These are phyloP conservation scores for Eupsilia transversa DNA, from an alignment of 2,888 invertebrate species.

Conservation along the genomic window DNA sequence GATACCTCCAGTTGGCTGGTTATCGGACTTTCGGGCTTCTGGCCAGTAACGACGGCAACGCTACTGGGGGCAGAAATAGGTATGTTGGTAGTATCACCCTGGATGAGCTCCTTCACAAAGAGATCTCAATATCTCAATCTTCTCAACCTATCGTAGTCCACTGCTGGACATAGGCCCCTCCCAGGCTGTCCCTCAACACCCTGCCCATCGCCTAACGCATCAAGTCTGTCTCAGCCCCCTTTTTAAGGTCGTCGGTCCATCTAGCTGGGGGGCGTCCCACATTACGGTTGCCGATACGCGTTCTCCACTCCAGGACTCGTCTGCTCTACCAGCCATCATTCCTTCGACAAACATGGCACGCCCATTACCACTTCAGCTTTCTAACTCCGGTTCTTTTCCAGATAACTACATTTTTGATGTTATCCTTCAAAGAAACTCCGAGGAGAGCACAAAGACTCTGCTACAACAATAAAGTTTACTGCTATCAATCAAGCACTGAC, in stretches of 20 bases:
- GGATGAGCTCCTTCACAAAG: not conserved
- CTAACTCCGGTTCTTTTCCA: not conserved
- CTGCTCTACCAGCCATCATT: not conserved
- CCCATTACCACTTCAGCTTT: not conserved
- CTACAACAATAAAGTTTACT: not conserved
- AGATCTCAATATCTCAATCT: not conserved
- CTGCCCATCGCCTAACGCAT: not conserved
- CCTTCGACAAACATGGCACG: not conserved
- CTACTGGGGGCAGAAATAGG: not conserved
- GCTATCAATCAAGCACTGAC: conserved; percentile 15
- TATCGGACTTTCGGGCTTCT: not conserved
- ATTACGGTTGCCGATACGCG: not conserved
- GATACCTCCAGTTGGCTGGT: not conserved
- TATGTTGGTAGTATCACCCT: not conserved
- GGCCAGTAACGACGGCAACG: not conserved
- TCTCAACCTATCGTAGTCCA: not conserved
- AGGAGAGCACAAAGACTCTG: not conserved
- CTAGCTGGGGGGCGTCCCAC: not conserved
- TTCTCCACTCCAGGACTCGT: not conserved
- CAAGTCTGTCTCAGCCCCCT: too few relatives aligned
- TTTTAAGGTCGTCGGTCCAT: not conserved
- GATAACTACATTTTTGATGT: not conserved
- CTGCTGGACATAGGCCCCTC: not conserved
- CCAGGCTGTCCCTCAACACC: not conserved
- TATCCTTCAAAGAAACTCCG: not conserved